Conservation (phyloP, 2,888 invertebrate genomes). For the Tenthredo mesomela region DNA sequence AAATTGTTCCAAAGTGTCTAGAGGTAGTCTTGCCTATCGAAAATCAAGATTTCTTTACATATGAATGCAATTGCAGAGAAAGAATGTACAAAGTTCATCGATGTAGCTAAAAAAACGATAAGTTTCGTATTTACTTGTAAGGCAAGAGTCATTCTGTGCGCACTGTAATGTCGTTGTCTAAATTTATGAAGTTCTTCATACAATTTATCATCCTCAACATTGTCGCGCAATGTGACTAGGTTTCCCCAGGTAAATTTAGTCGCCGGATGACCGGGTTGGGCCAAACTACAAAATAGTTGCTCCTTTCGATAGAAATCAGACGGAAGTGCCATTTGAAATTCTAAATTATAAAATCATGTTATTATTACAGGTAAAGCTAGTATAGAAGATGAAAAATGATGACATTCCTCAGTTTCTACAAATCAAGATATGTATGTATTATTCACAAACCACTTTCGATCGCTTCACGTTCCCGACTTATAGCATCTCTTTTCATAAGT, state of each 20-base stretch:
- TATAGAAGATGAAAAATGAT: not conserved
- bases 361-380: not conserved
- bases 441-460: conserved; percentile 87
- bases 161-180: conserved; percentile 89
- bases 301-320: conserved; percentile 88
- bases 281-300: conserved; percentile 86
- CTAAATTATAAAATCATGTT: conserved; percentile 75
- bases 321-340: conserved; percentile 90
- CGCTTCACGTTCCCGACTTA: conserved; percentile 92
- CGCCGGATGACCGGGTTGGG: conserved; percentile 86
- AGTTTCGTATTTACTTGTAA: conserved; percentile 83
- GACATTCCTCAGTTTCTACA: not conserved
- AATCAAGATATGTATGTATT: not conserved
- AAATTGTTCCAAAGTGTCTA: conserved; percentile 83
- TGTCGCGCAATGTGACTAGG: conserved; percentile 85
- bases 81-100: not conserved
- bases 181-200: conserved; percentile 87
- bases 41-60: conserved; percentile 30
- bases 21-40: conserved; percentile 81
- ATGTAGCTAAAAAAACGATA: conserved; percentile 53
- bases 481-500: conserved; percentile 90
- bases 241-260: conserved; percentile 93
- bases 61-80: not conserved
- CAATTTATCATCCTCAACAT: conserved; percentile 84
- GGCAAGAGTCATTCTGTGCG: conserved; percentile 92